Conservation (phyloP, 2,888 invertebrate species). For the Coleophora flavipennella region DNA sequence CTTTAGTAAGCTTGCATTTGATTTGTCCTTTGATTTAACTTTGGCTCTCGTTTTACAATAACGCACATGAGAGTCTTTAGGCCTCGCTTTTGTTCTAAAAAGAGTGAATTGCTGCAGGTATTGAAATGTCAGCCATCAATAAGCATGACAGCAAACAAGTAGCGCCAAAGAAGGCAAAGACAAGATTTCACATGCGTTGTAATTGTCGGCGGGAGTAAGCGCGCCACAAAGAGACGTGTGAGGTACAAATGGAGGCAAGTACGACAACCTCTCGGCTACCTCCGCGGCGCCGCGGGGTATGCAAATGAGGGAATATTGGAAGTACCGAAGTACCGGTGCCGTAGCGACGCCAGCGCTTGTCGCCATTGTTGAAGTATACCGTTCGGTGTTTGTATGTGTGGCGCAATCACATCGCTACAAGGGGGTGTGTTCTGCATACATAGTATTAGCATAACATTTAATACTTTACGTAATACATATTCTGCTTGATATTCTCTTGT, state of each 20-base stretch:
- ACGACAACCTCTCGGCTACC: conserved; percentile 19
- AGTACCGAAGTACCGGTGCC: conserved; percentile 47
- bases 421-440: not conserved
- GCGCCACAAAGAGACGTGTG: conserved; percentile 34
- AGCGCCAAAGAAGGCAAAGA: not conserved
- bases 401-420: not conserved
- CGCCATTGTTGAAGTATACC: conserved; percentile 36
- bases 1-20: too few species aligned
- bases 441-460: not conserved
- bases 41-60: too few species aligned
- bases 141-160: not conserved
- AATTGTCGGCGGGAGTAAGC: conserved; percentile 12
- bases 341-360: conserved; percentile 21
- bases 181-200: not conserved
- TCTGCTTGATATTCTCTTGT: too few species aligned
- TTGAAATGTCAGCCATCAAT: not conserved
- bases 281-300: conserved; percentile 28
- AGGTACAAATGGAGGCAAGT: conserved; percentile 22
- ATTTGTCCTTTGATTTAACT: too few species aligned
- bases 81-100: too few species aligned
- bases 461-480: too few species aligned
- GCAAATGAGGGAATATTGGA: conserved; percentile 60
- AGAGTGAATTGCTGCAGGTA: not conserved
- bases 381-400: not conserved
- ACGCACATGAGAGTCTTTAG: too few species aligned